These are phyloP conservation scores for Aspidiotus destructor DNA, from an alignment of 2,888 invertebrate genomes.

Conservation along the genomic window DNA sequence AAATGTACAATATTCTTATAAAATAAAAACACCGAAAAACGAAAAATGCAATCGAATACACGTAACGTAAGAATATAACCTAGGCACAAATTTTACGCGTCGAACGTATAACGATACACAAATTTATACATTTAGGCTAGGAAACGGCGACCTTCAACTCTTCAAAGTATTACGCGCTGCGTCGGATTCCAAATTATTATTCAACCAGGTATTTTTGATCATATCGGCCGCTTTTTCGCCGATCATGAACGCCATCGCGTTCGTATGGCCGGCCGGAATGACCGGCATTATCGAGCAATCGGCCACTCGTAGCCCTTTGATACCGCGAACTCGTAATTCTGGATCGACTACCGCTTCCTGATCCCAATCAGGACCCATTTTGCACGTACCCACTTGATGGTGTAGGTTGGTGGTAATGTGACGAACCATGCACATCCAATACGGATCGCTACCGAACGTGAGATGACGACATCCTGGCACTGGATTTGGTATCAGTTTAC, in stretches of 20 bases:
- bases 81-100: no score
- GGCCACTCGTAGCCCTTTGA: constrained; percentile 58
- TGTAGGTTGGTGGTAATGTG: constrained; percentile 61
- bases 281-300: constrained; percentile 73
- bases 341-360: constrained; percentile 56
- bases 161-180: neutral
- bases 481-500: constrained; percentile 39
- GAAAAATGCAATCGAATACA: no score
- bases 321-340: constrained; percentile 54
- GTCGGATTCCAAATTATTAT: neutral
- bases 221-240: constrained; percentile 68
- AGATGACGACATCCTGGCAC: constrained; percentile 44
- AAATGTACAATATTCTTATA: no score
- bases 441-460: constrained; percentile 54
- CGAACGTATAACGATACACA: no score
- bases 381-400: constrained; percentile 49
- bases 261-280: constrained; percentile 66
- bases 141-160: neutral
- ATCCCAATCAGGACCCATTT: constrained; percentile 53
- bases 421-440: constrained; percentile 58
- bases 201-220: constrained; percentile 50
- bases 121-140: no score
- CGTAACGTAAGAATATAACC: no score
- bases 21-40: no score
- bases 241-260: constrained; percentile 68